Conservation (phyloP, 2,888 invertebrate species). For the Aphrophora alni region DNA sequence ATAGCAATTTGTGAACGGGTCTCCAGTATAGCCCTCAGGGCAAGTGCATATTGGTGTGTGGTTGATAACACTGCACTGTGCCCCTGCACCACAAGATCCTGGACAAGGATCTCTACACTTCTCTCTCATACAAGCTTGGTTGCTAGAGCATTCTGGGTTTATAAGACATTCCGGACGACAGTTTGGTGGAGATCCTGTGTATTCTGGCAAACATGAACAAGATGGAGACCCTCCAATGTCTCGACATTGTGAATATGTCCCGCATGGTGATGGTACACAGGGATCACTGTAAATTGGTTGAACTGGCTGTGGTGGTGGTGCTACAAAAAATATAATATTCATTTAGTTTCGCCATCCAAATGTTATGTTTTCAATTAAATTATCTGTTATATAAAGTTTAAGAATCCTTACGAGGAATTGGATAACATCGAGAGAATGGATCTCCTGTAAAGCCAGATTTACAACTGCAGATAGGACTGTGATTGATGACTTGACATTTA, state of each 20-base stretch:
- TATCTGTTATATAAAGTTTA: too few relatives aligned
- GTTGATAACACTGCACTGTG: conserved; percentile 76
- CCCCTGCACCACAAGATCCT: conserved; percentile 73
- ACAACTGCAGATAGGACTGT: too few relatives aligned
- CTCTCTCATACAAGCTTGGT: conserved; percentile 65
- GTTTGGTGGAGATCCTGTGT: conserved; percentile 76
- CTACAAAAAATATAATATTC: conserved; percentile 50
- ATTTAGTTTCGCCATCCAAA: too few relatives aligned
- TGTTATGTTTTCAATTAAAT: conserved; percentile 54
- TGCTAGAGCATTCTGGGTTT: conserved; percentile 62
- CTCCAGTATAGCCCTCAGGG: too few relatives aligned
- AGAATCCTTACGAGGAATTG: conserved; percentile 50
- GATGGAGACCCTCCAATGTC: conserved; percentile 55
- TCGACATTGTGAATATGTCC: conserved; percentile 61
- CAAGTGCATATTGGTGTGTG: conserved; percentile 81
- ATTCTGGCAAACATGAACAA: conserved; percentile 71
- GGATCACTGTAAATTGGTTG: conserved; percentile 54
- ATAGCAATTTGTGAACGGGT: conserved; percentile 74
- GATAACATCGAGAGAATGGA: too few relatives aligned
- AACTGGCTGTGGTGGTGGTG: conserved; percentile 51
- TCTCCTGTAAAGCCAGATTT: too few relatives aligned
- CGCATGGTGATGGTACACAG: conserved; percentile 58
- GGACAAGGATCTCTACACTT: conserved; percentile 62
- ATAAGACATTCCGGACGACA: conserved; percentile 59
- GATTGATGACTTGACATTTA: conserved; percentile 64